Percentiles rank a stretch among this genome's conserved stretches.
Evolutionary conservation across 37 sponge, comb jelly and placozoan genomes (phyloP).

Genomic region (Theonella swinhoei): DNA sequence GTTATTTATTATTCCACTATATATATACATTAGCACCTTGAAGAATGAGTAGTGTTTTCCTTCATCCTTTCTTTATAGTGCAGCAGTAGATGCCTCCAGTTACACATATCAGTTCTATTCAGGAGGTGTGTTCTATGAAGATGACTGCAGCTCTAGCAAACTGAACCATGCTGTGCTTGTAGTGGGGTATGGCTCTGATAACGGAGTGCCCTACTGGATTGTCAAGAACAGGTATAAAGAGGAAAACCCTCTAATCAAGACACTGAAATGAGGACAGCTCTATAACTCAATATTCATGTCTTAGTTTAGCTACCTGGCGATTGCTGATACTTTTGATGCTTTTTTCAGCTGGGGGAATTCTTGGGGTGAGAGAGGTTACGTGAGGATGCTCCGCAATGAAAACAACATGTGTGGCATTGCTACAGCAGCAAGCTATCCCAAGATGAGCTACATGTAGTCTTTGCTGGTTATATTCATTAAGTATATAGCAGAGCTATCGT

Average conservation of each 20-base stretch:
- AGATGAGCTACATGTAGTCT: background rate
- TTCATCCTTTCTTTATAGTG: slow-evolving; percentile 35
- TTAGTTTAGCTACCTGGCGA: background rate
- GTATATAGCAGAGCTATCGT: too few species aligned
- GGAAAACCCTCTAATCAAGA: too few species aligned
- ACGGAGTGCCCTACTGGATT: slow-evolving; percentile 61
- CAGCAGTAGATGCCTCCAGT: slow-evolving; percentile 68
- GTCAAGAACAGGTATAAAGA: slow-evolving; percentile 78
- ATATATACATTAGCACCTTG: too few species aligned
- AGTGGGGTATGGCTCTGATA: slow-evolving; percentile 53
- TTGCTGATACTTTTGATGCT: slow-evolving; percentile 6
- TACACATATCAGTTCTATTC: slow-evolving; percentile 74
- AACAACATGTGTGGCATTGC: slow-evolving; percentile 78
- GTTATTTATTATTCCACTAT: too few species aligned
- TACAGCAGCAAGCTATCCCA: slow-evolving; percentile 58
- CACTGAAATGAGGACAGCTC: background rate
- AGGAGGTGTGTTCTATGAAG: slow-evolving; percentile 67
- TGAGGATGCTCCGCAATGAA: slow-evolving; percentile 61
- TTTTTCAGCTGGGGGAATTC: slow-evolving; percentile 73
- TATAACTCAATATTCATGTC: too few species aligned
- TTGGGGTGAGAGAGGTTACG: slow-evolving; percentile 77
- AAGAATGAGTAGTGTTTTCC: background rate
- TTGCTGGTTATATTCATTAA: too few species aligned
- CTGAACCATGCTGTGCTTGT: slow-evolving; percentile 84
- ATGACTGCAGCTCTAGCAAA: slow-evolving; percentile 59